These are phyloP conservation scores for Mus spretus DNA, from an alignment of 2,797 vertebrate species.

Conservation along the genomic window DNA sequence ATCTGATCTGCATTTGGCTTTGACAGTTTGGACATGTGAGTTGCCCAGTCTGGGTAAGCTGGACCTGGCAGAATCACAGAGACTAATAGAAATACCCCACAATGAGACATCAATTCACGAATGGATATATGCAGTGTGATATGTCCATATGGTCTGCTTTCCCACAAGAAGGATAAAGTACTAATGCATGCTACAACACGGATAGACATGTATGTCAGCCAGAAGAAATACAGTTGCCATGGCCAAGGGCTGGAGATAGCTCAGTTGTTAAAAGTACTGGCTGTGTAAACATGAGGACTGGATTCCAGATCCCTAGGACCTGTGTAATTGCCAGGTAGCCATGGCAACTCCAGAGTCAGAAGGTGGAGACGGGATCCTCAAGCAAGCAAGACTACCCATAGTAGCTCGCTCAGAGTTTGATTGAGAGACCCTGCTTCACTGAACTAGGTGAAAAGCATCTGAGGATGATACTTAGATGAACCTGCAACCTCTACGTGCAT, in stretches of 20 bases:
- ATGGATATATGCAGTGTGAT: not conserved
- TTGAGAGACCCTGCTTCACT: not conserved
- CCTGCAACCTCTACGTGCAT: not conserved
- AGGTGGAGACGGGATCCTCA: not conserved
- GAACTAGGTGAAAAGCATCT: not conserved
- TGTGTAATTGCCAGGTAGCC: not conserved
- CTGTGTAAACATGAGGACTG: not conserved
- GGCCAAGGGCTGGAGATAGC: not conserved
- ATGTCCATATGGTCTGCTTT: too few relatives aligned
- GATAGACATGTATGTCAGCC: not conserved
- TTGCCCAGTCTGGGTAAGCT: not conserved
- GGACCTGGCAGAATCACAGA: not conserved
- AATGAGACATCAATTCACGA: too few relatives aligned
- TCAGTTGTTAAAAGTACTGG: not conserved
- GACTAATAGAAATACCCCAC: not conserved
- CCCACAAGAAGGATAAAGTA: not conserved
- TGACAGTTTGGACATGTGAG: not conserved
- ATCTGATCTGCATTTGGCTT: not conserved
- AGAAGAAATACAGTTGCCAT: not conserved
- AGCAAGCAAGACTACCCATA: not conserved
- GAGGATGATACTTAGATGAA: not conserved
- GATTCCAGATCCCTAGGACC: not conserved
- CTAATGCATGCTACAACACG: too few relatives aligned
- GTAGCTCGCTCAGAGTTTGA: not conserved
- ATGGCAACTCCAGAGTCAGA: not conserved